Evolutionary conservation across 2,888 invertebrate genomes (phyloP), one percentile per base, ranked within the genome.

Genomic region (Drosophila anomalata): DNA sequence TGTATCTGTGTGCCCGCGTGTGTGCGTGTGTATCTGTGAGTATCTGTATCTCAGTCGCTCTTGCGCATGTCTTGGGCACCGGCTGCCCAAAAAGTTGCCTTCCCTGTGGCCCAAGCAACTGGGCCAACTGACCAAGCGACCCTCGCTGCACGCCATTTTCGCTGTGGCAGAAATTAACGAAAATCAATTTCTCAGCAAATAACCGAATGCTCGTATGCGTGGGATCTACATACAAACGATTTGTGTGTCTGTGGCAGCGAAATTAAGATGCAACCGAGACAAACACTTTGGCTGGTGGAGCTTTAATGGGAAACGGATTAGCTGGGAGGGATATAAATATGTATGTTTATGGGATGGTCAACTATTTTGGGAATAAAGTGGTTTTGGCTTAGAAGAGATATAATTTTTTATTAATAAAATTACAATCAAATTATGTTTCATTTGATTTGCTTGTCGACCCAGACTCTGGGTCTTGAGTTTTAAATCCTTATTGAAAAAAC

Each of bases 21-120:
- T 56, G 29, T 61, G 24, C 52, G 41, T 60, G 60, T 41, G 50
- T 52, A 39, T 44, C 33, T 61, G 65, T 73, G 50, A 73, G 68
- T 75, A 56, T 76, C 56, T 85, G 67, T 75, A 77, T 76, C 68
- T 72, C 70, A 73, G 81, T 81, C 83, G 78, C 84, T 84, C 84
- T 85, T 85, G 88, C 88, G 84, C 84, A 85, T 85, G 88, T 77
- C 84, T 87, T 86, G 42, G 68, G 62, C 86, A 80, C 61, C 29
- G 88, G 79, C 58, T 67, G 78, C 22, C 63, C 54, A 50, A 70
- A 58, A n/a, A 72, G 61, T 85, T 44, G 8, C 42, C 20, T 11
- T 24, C 33, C 24, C 24, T 9, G n/a, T n/a, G 8, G 36, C 2
- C 24, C 31, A 36, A 51, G 12, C 46, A 4, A 17, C 0, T 6